Base-by-base conservation (phyloP, 2,888 invertebrate species). In the Campopleginae sp. region DNA sequence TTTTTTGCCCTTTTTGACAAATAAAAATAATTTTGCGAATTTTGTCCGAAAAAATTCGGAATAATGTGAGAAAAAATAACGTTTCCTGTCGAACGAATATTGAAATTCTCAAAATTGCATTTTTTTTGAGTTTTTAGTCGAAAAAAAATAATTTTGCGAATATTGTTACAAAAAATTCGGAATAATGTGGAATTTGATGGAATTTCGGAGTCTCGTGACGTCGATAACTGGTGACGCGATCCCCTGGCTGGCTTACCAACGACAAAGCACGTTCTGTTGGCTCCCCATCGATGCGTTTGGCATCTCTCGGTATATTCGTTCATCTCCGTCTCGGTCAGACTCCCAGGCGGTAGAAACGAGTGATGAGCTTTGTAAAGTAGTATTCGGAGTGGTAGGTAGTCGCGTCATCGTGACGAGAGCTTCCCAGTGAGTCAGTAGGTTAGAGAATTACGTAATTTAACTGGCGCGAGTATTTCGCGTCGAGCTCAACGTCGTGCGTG, bases 351-450 rank as follows among this genome's bases (percentile, higher is more conserved):
- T 19, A 23, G 27, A 33, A 54, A 54, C 33, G 46, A 6, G 51
- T 10, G 38, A 63, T 8, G 71, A 14, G 38, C 68, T 42, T 70
- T 74, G 80, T 74, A 71, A 61, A 80, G 79, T 71, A 80, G 66
- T 66, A 66, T 44, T 66, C 12, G 14, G 76, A 65, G 44, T 46
- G 8, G 38, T 75, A 77, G 31, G 77, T 48, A 70, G 63, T 74
- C 74, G 85, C 81, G 81, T 81, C 85, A 85, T 85, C 78, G 84
- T 81, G 84, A 85, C 81, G 84, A 84, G 72, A 65, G 58, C 68
- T 58, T 31, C 65, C 51, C 87, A 89, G 88, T 90, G 90, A 91
- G 91, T 90, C 91, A 91, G 89, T 91, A 88, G 91, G 90, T 91
- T 90, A 90, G 33, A 71, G 46, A 27, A 79, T 91, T 91, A 88